Conservation (phyloP, 1,140 invertebrate species). For the Cydia amplana region DNA sequence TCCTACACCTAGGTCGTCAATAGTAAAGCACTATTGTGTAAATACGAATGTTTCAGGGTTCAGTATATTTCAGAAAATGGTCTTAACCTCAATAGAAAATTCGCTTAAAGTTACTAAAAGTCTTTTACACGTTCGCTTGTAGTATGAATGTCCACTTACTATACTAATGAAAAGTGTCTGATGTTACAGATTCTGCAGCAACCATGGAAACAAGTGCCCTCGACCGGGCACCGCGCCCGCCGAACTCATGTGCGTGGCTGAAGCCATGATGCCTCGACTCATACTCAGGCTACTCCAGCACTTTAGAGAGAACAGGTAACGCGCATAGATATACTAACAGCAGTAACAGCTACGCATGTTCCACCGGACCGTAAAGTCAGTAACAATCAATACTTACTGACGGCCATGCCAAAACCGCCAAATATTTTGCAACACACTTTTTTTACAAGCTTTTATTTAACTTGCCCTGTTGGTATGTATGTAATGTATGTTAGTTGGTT, state of each 20-base stretch:
- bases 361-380: neutral
- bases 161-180: neutral
- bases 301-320: conserved; percentile 86
- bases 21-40: neutral
- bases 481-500: too few relatives aligned
- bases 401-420: too few relatives aligned
- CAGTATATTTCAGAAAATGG: too few relatives aligned
- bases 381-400: neutral
- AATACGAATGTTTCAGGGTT: neutral
- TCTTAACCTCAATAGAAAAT: too few relatives aligned
- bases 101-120: too few relatives aligned
- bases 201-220: conserved; percentile 91
- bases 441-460: too few relatives aligned
- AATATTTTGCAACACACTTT: too few relatives aligned
- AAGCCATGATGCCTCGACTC: conserved; percentile 95
- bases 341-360: too few relatives aligned
- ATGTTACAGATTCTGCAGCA: conserved; percentile 90
- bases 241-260: conserved; percentile 93
- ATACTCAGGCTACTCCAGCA: conserved; percentile 94
- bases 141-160: neutral
- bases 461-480: too few relatives aligned
- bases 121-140: too few relatives aligned
- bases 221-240: conserved; percentile 88
- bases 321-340: neutral
- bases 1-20: neutral